Evolutionary conservation across 2,797 vertebrate species (phyloP).

Genomic region (Borostomias antarcticus): DNA sequence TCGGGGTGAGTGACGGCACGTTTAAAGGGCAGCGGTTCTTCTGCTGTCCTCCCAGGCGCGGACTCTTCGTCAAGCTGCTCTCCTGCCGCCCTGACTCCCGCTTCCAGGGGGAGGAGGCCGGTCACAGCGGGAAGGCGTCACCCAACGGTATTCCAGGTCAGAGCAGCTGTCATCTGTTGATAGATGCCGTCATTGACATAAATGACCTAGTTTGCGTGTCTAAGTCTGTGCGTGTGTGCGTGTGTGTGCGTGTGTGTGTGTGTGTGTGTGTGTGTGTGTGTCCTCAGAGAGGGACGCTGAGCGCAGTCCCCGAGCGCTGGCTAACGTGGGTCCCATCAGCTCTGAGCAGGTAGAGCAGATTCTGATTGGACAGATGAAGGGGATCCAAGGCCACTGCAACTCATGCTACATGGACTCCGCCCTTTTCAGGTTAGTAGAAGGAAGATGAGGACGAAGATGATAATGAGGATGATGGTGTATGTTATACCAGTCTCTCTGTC

Average conservation of each 20-base stretch:
- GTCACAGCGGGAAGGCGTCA: not conserved
- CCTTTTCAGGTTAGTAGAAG: slow-evolving; percentile 82
- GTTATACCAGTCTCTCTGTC: not conserved
- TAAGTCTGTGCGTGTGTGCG: not conserved
- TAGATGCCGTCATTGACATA: too few relatives aligned
- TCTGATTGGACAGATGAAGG: slow-evolving; percentile 82
- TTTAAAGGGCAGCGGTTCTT: slow-evolving; percentile 72
- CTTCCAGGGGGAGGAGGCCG: slow-evolving; percentile 60
- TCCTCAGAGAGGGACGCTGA: slow-evolving; percentile 48
- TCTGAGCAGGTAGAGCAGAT: slow-evolving; percentile 67
- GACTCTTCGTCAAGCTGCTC: slow-evolving; percentile 80
- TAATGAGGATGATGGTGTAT: not conserved
- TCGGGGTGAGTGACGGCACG: slow-evolving; percentile 75
- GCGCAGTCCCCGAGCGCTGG: slow-evolving; percentile 9
- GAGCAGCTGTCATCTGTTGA: not conserved
- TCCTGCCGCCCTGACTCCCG: slow-evolving; percentile 80
- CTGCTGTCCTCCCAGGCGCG: slow-evolving; percentile 65
- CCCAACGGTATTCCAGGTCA: slow-evolving; percentile 41
- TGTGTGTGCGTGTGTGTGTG: slow-evolving; percentile 7
- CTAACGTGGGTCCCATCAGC: slow-evolving; percentile 74
- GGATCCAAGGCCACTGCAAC: slow-evolving; percentile 92
- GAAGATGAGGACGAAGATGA: not conserved
- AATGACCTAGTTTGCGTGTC: too few relatives aligned
- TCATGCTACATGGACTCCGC: slow-evolving; percentile 93
- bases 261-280: slow-evolving; percentile 20